Base-by-base conservation (phyloP, 2,888 invertebrate species). In the Drosophila paramelanica region DNA sequence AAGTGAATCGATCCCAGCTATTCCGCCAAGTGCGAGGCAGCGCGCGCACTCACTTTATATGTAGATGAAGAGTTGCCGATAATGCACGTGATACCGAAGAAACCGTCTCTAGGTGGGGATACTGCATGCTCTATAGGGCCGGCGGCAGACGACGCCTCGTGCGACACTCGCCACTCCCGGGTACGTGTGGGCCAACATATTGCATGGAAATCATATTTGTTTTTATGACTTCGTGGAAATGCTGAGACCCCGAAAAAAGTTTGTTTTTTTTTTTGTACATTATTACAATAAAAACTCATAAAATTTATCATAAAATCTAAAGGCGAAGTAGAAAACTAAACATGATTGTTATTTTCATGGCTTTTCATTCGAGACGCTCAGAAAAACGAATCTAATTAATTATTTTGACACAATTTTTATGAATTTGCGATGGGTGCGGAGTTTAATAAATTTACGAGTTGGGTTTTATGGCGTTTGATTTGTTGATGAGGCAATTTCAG, bases 271-370 rank as follows among this genome's bases (percentile, higher is more conserved):
- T 67, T 72, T 86, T 88, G 84, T 88, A 72, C 55, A 72, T 89
- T 89, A 86, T 86, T 89, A 88, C 71, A 89, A 87, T 87, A 89
- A 84, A 87, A 88, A 73, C 68, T 67, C 65, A 87, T 88, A 89
- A 87, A 86, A 79, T 72, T 59, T 67, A 61, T 81, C 85, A 75
- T 87, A 75, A 86, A 88, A 77, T 62, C 49, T 39, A 50, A 53
- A 64, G 46, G 56, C 65, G n/a, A 67, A 79, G 78, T 52, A 55
- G 49, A 41, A 66, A 59, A 31, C 33, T 50, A 46, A 50, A 55
- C 53, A 56, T 75, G 51, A 55, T 59, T 31, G 39, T 57, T 23
- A 11, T 49, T 43, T 38, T 43, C 38, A 8, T 47, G 23, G 11
- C 11, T n/a, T 31, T 31, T 31, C 8, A 8, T 31, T 8, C 27